phyloP scores from a whole-genome alignment of 2,888 invertebrate genomes.

The Candidula unifasciata region DNA sequence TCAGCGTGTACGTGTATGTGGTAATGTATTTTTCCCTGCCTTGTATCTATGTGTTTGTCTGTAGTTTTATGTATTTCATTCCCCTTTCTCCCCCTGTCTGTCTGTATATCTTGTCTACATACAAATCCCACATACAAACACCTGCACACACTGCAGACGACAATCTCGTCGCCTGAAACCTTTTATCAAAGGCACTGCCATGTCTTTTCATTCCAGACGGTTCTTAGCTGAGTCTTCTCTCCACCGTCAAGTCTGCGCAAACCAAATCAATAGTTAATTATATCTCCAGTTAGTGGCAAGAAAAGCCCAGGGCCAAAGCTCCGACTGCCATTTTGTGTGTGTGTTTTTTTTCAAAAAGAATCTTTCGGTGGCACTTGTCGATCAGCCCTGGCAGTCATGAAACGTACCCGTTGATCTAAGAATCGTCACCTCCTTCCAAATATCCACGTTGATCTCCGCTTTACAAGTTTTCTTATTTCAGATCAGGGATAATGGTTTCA shows the following conservation, averaged over 20 bases:
- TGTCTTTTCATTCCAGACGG: too few species aligned
- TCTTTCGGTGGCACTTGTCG: constrained; percentile 15
- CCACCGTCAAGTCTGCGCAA: background rate
- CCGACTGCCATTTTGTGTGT: too few species aligned
- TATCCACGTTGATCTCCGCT: background rate
- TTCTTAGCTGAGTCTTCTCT: background rate
- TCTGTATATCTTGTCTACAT: too few species aligned
- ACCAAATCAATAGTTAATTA: constrained; percentile 37
- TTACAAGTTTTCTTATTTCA: background rate
- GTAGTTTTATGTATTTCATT: background rate
- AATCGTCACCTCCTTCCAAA: background rate
- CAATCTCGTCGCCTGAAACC: too few species aligned
- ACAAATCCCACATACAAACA: too few species aligned
- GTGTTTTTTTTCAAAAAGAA: constrained; percentile 19
- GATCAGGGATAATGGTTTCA: background rate
- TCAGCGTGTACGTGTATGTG: too few species aligned
- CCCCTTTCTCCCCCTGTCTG: background rate
- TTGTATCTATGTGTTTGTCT: too few species aligned
- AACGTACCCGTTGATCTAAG: background rate
- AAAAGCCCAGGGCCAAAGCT: background rate
- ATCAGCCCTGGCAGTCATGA: background rate
- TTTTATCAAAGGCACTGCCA: too few species aligned
- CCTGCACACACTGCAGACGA: too few species aligned
- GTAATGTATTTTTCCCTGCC: too few species aligned
- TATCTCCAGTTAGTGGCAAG: background rate